Evolutionary conservation across 1,140 invertebrate genomes (phyloP).

Genomic region (Bombus huntii): DNA sequence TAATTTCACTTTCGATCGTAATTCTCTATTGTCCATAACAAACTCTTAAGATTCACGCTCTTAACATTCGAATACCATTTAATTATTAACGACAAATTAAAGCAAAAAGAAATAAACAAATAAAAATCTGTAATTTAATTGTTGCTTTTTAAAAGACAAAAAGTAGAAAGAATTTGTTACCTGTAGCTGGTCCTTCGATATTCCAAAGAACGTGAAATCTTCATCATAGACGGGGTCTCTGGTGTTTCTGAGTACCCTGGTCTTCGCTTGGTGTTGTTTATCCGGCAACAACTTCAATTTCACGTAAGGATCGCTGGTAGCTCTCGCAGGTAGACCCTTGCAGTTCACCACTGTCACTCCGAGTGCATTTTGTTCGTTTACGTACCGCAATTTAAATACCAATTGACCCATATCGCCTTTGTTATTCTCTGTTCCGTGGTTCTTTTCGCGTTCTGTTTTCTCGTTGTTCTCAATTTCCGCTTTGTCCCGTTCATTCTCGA

Average conservation of each 20-base stretch:
- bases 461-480: constrained; percentile 85
- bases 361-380: constrained; percentile 93
- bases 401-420: constrained; percentile 89
- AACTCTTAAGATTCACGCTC: background rate
- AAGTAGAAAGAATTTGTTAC: constrained; percentile 68
- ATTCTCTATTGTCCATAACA: background rate
- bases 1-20: background rate
- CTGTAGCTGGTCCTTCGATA: constrained; percentile 91
- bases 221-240: constrained; percentile 97
- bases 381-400: constrained; percentile 94
- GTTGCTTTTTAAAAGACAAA: too few species aligned
- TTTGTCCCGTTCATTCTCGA: constrained; percentile 83
- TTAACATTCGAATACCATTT: background rate
- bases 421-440: constrained; percentile 79
- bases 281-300: constrained; percentile 96
- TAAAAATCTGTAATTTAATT: background rate
- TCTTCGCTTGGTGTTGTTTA: constrained; percentile 97
- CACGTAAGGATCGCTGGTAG: constrained; percentile 94
- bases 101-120: background rate
- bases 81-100: background rate
- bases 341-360: constrained; percentile 96
- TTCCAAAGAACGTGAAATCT: constrained; percentile 98
- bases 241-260: constrained; percentile 95
- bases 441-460: constrained; percentile 79
- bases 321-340: constrained; percentile 90